Percentiles rank a stretch among this genome's conserved stretches.
Conservation (phyloP, 2,888 invertebrate genomes). For the Leucoma salicis region DNA sequence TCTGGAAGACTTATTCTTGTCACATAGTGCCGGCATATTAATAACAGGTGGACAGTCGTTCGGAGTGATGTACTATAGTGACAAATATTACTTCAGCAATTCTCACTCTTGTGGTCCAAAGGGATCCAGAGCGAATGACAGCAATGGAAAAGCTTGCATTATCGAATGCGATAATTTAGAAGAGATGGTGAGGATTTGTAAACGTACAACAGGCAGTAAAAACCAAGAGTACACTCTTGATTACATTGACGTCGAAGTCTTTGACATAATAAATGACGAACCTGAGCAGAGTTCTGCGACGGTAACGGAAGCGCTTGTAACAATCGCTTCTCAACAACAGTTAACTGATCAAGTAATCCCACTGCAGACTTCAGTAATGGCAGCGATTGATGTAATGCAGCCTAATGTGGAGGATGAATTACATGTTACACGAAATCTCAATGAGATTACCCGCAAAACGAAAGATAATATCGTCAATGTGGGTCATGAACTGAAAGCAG, state of each 20-base stretch:
- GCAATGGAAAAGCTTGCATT: constrained; percentile 19
- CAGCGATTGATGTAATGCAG: constrained; percentile 1
- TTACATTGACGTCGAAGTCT: not conserved
- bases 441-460: constrained; percentile 20
- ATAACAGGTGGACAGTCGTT: not conserved
- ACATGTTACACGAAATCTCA: constrained; percentile 2
- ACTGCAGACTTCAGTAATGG: not conserved
- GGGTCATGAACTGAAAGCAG: constrained; percentile 18
- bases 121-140: constrained; percentile 13
- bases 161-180: constrained; percentile 5
- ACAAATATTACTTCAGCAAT: constrained; percentile 1
- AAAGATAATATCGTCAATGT: constrained; percentile 29
- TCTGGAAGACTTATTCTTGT: not conserved
- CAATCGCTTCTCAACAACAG: too few relatives aligned
- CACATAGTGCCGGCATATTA: not conserved
- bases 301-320: too few relatives aligned
- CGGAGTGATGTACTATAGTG: not conserved
- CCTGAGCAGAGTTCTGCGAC: too few relatives aligned
- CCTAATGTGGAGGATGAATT: constrained; percentile 5
- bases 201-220: not conserved
- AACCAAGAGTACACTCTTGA: not conserved
- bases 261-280: too few relatives aligned
- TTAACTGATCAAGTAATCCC: too few relatives aligned
- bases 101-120: constrained; percentile 16
- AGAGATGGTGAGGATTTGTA: not conserved